Percentiles rank a stretch among this genome's conserved stretches.
These are phyloP conservation scores for Phalacrocorax aristotelis DNA, from an alignment of 2,113 vertebrate species.

Conservation along the genomic window DNA sequence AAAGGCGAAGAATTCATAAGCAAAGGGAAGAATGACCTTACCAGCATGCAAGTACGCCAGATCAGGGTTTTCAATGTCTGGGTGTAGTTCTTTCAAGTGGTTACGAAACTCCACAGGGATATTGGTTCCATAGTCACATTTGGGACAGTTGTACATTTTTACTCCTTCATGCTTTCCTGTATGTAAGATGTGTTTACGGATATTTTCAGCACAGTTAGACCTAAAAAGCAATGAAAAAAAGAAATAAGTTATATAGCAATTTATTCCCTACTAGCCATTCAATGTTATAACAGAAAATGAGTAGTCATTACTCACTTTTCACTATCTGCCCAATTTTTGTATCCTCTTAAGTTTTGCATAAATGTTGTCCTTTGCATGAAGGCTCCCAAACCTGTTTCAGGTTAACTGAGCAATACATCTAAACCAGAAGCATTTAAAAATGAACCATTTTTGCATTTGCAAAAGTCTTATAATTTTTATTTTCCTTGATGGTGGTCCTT, in stretches of 20 bases:
- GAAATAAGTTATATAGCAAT: neutral
- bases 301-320: neutral
- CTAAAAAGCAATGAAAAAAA: constrained; percentile 63
- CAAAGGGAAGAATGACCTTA: constrained; percentile 55
- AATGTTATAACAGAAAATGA: neutral
- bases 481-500: neutral
- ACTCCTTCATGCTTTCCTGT: constrained; percentile 97
- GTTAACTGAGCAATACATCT: neutral
- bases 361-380: neutral
- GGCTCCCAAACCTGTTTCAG: neutral
- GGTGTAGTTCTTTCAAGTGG: constrained; percentile 91
- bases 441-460: neutral
- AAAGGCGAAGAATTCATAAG: neutral
- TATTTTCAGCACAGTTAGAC: constrained; percentile 99
- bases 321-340: neutral
- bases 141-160: constrained; percentile 99
- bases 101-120: constrained; percentile 95
- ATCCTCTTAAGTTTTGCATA: neutral
- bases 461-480: neutral
- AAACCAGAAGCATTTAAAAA: neutral
- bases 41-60: constrained; percentile 96
- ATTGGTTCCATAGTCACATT: constrained; percentile 90
- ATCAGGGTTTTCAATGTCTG: constrained; percentile 96
- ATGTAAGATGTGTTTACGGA: constrained; percentile 97
- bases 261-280: neutral